Base-by-base conservation (phyloP, 1,140 invertebrate species). In the Melipona quadrifasciata region DNA sequence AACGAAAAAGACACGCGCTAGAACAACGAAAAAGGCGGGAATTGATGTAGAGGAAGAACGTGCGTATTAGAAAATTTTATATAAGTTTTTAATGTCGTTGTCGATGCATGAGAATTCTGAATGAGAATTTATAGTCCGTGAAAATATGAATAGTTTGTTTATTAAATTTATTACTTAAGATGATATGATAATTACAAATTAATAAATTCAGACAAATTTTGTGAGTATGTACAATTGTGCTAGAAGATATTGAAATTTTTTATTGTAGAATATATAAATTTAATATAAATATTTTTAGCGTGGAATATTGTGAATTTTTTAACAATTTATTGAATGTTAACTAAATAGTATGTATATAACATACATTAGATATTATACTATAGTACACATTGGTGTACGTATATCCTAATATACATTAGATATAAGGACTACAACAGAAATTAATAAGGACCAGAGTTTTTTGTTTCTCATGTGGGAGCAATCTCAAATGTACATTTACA, bases 21-120 rank as follows among this genome's bases (percentile, higher is more conserved):
- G n/a, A 58, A 16, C 68, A 19, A 21, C 27, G 6, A 87, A 87
- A 57, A 87, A 88, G 67, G 53, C 75, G 65, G 86, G 71, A 85
- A 71, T 24, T 16, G 64, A 84, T 6, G n/a, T 24, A 6, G 27
- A 31, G 4, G 74, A 82, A 47, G 73, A 74, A n/a, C 11, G 85
- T 87, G 80, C 58, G 85, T 61, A 57, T 65, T 55, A 19, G 16
- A 71, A 34, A 39, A 21, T 71, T 68, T 53, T 31, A 2, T 74
- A 17, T 11, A 6, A 53, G 14, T 11, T 74, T n/a, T 11, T 16
- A 3, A 47, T n/a, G 34, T 34, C 47, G 21, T 51, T 47, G 11
- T 51, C 14, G 24, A n/a, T n/a, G 21, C 1, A 12, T 4, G 24
- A n/a, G n/a, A n/a, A n/a, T 11, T 27, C 0, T 34, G 17, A 53